phyloP scores from a whole-genome alignment of 2,888 invertebrate species.

The Cacoxenus indagator region DNA sequence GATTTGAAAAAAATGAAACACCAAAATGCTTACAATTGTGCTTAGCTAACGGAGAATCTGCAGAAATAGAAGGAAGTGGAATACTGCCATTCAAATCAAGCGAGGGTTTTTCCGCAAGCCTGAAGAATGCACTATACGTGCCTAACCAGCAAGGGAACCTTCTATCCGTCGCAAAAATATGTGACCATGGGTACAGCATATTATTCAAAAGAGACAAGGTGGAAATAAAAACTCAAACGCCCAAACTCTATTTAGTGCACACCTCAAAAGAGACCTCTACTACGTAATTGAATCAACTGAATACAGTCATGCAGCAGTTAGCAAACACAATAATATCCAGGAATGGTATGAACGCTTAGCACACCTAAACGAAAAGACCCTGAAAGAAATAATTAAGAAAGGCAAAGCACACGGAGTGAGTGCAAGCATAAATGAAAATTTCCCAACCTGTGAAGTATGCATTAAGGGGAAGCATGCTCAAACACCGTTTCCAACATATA shows the following conservation, averaged over 20 bases:
- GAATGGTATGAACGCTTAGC: conserved; percentile 29
- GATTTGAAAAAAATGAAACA: background rate
- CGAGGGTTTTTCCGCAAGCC: background rate
- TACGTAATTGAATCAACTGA: background rate
- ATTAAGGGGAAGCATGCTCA: too few species aligned
- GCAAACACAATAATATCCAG: background rate
- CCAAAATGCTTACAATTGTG: background rate
- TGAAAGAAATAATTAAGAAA: conserved; percentile 25
- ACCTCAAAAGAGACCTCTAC: background rate
- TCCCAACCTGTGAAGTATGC: too few species aligned
- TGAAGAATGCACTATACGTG: background rate
- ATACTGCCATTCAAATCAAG: background rate
- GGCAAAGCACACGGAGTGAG: background rate
- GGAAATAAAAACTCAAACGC: background rate
- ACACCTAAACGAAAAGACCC: conserved; percentile 26
- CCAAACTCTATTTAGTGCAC: background rate
- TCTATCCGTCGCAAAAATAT: too few species aligned
- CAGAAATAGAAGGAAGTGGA: background rate
- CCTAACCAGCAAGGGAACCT: background rate
- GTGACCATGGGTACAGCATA: too few species aligned
- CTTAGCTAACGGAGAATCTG: background rate
- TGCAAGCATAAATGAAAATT: too few species aligned
- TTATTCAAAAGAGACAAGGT: too few species aligned
- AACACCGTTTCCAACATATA: too few species aligned
- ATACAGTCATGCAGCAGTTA: background rate